A percentile compares a stretch with the other conserved stretches of the same genome.
These are phyloP conservation scores for Tenodera sinensis DNA, from an alignment of 2,888 invertebrate species.

Conservation along the genomic window DNA sequence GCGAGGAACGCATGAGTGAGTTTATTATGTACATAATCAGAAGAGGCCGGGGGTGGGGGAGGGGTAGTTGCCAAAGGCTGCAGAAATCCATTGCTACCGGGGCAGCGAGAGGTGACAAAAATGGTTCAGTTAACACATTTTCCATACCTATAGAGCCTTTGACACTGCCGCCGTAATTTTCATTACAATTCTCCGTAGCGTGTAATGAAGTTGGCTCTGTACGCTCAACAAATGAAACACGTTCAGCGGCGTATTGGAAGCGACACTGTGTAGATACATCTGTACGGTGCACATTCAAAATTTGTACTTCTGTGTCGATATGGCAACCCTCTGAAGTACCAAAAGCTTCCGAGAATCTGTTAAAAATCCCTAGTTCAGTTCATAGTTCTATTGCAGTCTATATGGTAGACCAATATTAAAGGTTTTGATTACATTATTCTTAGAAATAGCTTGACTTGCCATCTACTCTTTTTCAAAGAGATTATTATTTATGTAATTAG, in stretches of 20 bases:
- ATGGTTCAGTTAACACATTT: neutral
- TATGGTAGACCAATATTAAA: no score
- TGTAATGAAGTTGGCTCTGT: conserved; percentile 4
- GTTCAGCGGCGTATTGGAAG: neutral
- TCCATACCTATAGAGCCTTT: conserved; percentile 5
- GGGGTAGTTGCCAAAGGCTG: neutral
- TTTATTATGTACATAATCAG: neutral
- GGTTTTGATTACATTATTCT: no score
- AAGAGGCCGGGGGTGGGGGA: neutral
- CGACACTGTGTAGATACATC: neutral
- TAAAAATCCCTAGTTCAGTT: no score
- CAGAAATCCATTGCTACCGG: neutral
- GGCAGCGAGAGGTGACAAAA: neutral
- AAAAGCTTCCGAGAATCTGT: no score
- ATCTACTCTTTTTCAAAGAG: no score
- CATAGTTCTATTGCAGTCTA: no score
- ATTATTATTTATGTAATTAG: no score
- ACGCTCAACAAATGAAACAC: neutral
- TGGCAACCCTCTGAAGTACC: neutral
- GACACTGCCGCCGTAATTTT: conserved; percentile 4
- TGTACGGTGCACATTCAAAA: neutral
- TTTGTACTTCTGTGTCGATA: neutral
- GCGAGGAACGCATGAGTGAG: neutral
- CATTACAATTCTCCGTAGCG: conserved; percentile 5
- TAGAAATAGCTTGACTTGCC: no score